phyloP scores from a whole-genome alignment of 2,113 vertebrate genomes.

The Poeciliopsis turrubarensis region DNA sequence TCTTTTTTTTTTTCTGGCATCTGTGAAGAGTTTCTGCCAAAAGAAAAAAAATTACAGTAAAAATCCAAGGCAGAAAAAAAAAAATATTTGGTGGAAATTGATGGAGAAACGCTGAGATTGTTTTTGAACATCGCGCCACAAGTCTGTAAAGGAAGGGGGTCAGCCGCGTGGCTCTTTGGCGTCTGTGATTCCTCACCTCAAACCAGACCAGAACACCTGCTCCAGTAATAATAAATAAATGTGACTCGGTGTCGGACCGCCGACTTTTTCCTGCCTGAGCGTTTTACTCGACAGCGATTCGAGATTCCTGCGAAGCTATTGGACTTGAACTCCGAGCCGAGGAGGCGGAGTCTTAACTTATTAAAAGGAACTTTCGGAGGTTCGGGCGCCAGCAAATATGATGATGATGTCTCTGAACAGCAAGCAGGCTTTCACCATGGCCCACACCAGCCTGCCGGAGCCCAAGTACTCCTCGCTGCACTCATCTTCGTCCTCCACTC shows the following conservation, averaged over 20 bases:
- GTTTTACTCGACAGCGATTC: slow-evolving; percentile 68
- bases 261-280: slow-evolving; percentile 47
- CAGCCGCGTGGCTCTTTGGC: slow-evolving; percentile 49
- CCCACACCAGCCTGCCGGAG: slow-evolving; percentile 91
- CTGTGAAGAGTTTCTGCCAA: slow-evolving; percentile 49
- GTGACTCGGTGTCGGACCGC: slow-evolving; percentile 70
- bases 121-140: slow-evolving; percentile 51
- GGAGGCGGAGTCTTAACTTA: slow-evolving; percentile 85
- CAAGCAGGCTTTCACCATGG: slow-evolving; percentile 95
- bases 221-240: slow-evolving; percentile 73
- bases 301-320: slow-evolving; percentile 74
- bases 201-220: slow-evolving; percentile 40
- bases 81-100: slow-evolving; percentile 37
- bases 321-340: slow-evolving; percentile 75
- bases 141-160: slow-evolving; percentile 48
- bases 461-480: slow-evolving; percentile 94
- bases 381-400: slow-evolving; percentile 83
- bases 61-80: slow-evolving; percentile 45
- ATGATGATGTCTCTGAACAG: slow-evolving; percentile 99
- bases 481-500: slow-evolving; percentile 86
- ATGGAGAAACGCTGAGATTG: slow-evolving; percentile 37
- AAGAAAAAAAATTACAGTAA: background rate
- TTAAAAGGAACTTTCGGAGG: slow-evolving; percentile 81
- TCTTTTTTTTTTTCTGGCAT: slow-evolving; percentile 42
- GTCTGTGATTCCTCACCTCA: slow-evolving; percentile 24